Evolutionary conservation across 2,888 invertebrate genomes (phyloP).

Genomic region (Corythucha ciliata): DNA sequence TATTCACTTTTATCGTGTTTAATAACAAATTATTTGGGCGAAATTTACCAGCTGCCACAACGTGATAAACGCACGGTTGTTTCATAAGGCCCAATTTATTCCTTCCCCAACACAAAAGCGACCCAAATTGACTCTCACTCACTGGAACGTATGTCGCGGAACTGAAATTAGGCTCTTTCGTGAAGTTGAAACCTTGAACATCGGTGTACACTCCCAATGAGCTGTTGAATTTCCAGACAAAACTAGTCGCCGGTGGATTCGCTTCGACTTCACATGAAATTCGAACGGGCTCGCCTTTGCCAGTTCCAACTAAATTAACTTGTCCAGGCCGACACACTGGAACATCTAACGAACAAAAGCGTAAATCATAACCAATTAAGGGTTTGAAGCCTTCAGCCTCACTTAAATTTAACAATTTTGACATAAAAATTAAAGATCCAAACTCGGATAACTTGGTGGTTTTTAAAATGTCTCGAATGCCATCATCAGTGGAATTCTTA

Average conservation of each 20-base stretch:
- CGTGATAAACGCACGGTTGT: conserved; percentile 62
- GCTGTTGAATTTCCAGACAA: conserved; percentile 69
- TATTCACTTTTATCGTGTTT: too few species aligned
- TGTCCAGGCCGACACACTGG: conserved; percentile 63
- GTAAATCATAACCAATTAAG: too few species aligned
- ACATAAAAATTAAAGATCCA: too few species aligned
- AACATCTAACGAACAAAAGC: conserved; percentile 47
- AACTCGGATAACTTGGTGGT: too few species aligned
- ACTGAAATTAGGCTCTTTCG: conserved; percentile 54
- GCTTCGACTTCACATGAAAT: conserved; percentile 62
- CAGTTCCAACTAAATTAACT: conserved; percentile 60
- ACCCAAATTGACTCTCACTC: conserved; percentile 64
- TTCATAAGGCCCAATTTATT: conserved; percentile 63
- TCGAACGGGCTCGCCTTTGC: conserved; percentile 57
- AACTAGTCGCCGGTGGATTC: conserved; percentile 61
- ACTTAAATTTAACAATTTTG: too few species aligned
- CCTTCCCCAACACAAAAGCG: conserved; percentile 61
- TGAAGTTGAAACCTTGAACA: conserved; percentile 53
- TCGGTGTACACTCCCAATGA: conserved; percentile 59
- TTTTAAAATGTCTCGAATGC: too few species aligned
- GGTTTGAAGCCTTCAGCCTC: too few species aligned
- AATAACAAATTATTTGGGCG: background rate
- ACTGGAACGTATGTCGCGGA: conserved; percentile 60
- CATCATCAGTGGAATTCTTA: too few species aligned
- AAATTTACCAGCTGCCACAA: conserved; percentile 57